Base-by-base conservation (phyloP, 2,113 vertebrate species). In the Varanus komodoensis region DNA sequence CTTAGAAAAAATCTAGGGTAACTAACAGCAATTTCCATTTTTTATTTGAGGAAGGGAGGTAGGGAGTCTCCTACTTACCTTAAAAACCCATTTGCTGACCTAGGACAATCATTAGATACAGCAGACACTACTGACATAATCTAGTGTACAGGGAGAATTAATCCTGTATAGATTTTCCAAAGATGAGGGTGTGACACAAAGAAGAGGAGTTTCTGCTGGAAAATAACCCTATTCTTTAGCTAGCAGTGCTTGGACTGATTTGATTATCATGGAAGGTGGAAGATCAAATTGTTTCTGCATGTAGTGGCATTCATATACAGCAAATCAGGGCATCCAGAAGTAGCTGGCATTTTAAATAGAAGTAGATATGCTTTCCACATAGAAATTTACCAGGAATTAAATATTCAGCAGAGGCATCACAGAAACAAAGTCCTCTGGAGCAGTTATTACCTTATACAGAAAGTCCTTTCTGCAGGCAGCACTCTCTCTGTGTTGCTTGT, bases 161-260 rank as follows among this genome's bases (percentile, higher is more conserved):
- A 34, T 71, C 50, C n/a, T 21, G 0, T 32, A 71, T 27, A 74
- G 17, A 32, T 38, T 7, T n/a, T 19, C 57, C 61, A 3, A 25
- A 61, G 38, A 34, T 4, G 6, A 1, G 3, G 4, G 8, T 2
- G 23, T n/a, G 9, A 79, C 8, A 78, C 15, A 86, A 9, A 50
- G 44, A 7, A n/a, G 79, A 57, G 54, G 34, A n/a, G 50, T 74
- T 0, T 0, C 0, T 19, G 17, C 19, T 89, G 17, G 29, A 88
- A 54, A 21, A 38, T 34, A 75, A 21, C 69, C 15, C 38, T 1
- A 4, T 80, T 27, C 8, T 3, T 27, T 23, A 27, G 8, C n/a
- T 32, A 91, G 0, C 77, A 68, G 61, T 32, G 38, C 0, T 0
- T 0, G 27, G 77, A 52, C 14, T 0, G 0, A 54, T 0, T n/a